These are phyloP conservation scores for Odontothrips loti DNA, from an alignment of 2,888 invertebrate genomes.

Conservation along the genomic window DNA sequence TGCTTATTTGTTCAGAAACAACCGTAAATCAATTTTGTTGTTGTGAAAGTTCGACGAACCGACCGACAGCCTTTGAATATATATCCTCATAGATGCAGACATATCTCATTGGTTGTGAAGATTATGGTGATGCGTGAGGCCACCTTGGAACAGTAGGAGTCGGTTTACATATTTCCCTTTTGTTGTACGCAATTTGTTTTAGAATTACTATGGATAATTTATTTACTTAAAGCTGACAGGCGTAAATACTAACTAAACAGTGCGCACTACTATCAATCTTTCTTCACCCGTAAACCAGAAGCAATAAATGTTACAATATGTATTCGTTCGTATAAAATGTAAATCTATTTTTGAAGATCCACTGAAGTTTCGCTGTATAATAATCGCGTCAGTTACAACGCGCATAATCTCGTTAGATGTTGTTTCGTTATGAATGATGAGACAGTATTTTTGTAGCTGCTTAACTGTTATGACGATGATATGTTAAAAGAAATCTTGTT, in stretches of 20 bases:
- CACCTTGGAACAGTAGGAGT: not conserved
- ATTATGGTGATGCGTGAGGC: not conserved
- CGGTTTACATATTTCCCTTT: not conserved
- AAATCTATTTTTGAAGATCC: conserved; percentile 21
- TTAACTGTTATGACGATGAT: conserved; percentile 17
- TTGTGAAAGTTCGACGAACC: too few species aligned
- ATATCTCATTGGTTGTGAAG: conserved; percentile 21
- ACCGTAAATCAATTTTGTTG: too few species aligned
- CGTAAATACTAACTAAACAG: not conserved
- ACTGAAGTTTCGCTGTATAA: conserved; percentile 8
- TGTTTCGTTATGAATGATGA: conserved; percentile 11
- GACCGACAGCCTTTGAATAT: not conserved
- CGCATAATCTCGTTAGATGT: conserved; percentile 19
- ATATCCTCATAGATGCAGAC: not conserved
- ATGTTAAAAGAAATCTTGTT: conserved; percentile 21
- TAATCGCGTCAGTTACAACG: conserved; percentile 10
- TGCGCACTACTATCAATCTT: not conserved
- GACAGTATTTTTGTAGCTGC: conserved; percentile 22
- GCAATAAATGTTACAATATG: conserved; percentile 15
- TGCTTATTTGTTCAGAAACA: too few species aligned
- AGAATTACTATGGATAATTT: not conserved
- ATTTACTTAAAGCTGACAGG: conserved; percentile 10
- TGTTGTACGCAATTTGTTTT: conserved; percentile 7
- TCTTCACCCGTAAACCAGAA: conserved; percentile 6
- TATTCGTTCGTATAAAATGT: not conserved